phyloP scores from a whole-genome alignment of 2,888 invertebrate genomes.

The Terebella lapidaria region DNA sequence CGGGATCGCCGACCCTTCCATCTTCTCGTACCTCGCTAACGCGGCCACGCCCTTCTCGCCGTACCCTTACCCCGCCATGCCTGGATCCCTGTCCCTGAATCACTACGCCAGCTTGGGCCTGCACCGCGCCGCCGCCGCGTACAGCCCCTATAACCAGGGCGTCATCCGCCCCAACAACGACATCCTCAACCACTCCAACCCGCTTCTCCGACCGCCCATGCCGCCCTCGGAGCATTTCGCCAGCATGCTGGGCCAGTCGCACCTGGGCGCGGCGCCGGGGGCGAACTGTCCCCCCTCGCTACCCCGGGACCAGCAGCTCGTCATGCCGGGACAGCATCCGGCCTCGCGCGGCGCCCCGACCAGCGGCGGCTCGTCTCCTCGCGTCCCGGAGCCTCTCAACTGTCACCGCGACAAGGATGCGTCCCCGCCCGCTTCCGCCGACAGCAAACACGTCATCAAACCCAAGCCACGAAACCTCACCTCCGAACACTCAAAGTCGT shows the following conservation, averaged over 20 bases:
- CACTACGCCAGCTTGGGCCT: slow-evolving; percentile 35
- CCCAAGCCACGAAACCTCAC: neutral
- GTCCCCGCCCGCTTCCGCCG: neutral
- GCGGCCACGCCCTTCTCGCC: slow-evolving; percentile 55
- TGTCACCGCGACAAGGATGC: neutral
- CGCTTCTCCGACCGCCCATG: neutral
- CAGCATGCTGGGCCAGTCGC: neutral
- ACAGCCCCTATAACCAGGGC: slow-evolving; percentile 3
- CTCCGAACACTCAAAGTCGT: neutral
- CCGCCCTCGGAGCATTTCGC: neutral
- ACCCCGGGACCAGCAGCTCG: neutral
- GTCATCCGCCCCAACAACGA: neutral
- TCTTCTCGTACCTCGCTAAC: slow-evolving; percentile 80
- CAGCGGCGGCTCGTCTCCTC: neutral
- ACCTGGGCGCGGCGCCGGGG: neutral
- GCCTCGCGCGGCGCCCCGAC: neutral
- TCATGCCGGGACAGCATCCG: neutral
- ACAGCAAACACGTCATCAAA: neutral
- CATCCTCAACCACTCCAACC: neutral
- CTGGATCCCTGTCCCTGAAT: slow-evolving; percentile 21
- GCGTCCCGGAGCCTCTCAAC: neutral
- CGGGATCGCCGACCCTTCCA: slow-evolving; percentile 73
- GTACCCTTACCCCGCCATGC: slow-evolving; percentile 6
- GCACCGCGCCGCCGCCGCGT: slow-evolving; percentile 26
- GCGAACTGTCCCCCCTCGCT: neutral